These are phyloP conservation scores for Bombus impatiens DNA, from an alignment of 1,140 invertebrate genomes.

Conservation along the genomic window DNA sequence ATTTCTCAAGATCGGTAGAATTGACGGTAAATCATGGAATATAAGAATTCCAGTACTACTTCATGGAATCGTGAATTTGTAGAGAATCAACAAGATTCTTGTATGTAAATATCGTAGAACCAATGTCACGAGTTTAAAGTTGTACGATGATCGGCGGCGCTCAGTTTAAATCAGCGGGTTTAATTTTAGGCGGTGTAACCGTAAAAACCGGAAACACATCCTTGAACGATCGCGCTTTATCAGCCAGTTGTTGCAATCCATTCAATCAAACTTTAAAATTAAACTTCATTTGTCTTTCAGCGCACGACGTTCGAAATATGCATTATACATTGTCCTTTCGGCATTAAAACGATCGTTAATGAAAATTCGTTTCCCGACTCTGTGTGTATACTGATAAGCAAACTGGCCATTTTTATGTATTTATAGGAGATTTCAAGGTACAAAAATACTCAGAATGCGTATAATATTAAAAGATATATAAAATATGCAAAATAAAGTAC, in stretches of 20 bases:
- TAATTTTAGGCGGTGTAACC: slow-evolving; percentile 7
- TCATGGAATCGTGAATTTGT: background rate
- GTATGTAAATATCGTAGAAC: background rate
- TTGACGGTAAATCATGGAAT: background rate
- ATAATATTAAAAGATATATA: too few species aligned
- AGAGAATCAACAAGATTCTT: background rate
- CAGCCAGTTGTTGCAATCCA: slow-evolving; percentile 8
- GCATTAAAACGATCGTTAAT: too few species aligned
- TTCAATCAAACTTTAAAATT: slow-evolving; percentile 23
- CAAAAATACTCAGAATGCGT: too few species aligned
- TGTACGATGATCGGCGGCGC: background rate
- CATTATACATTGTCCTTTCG: too few species aligned
- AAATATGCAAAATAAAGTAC: too few species aligned
- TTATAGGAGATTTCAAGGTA: too few species aligned
- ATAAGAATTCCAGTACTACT: background rate
- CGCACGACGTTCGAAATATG: slow-evolving; percentile 14
- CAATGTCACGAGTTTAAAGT: background rate
- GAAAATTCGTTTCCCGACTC: too few species aligned
- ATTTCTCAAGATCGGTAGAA: background rate
- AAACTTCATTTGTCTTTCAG: background rate
- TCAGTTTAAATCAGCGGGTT: background rate
- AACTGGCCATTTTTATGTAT: too few species aligned
- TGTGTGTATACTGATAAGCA: too few species aligned
- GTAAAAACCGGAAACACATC: slow-evolving; percentile 46
- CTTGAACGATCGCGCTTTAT: slow-evolving; percentile 45